These are phyloP conservation scores for Crocidura indochinensis DNA, from an alignment of 2,797 vertebrate species.

Conservation along the genomic window DNA sequence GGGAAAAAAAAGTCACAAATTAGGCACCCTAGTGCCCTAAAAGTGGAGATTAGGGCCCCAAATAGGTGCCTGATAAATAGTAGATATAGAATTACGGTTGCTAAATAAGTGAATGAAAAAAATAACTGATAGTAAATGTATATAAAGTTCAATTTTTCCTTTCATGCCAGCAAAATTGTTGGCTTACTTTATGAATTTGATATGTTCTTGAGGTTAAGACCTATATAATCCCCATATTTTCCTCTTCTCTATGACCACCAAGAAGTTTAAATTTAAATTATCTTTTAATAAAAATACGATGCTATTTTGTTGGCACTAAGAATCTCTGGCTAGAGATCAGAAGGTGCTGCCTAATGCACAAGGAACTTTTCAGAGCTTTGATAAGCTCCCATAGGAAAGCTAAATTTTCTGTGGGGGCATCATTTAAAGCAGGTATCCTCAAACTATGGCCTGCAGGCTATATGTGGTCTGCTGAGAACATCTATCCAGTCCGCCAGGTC, in stretches of 20 bases:
- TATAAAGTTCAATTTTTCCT: neutral
- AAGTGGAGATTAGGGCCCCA: neutral
- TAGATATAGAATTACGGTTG: neutral
- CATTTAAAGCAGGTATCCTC: too few relatives aligned
- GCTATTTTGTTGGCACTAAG: neutral
- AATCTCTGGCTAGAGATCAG: neutral
- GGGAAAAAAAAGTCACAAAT: neutral
- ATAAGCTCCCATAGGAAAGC: neutral
- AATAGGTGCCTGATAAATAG: neutral
- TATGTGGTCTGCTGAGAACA: too few relatives aligned
- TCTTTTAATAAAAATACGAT: neutral
- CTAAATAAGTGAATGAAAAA: neutral
- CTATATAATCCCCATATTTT: neutral
- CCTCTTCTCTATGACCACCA: constrained; percentile 38
- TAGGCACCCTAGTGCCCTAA: neutral
- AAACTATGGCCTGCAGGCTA: too few relatives aligned
- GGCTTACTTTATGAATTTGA: constrained; percentile 2
- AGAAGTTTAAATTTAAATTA: constrained; percentile 27
- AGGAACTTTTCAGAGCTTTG: neutral
- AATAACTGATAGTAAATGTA: neutral
- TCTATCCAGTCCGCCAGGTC: too few relatives aligned
- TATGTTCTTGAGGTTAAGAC: neutral
- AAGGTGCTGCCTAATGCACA: neutral
- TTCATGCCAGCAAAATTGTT: neutral
- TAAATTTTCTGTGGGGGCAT: neutral